Evolutionary conservation across 2,113 vertebrate genomes (phyloP).

Genomic region (Callochromis pleurospilus): DNA sequence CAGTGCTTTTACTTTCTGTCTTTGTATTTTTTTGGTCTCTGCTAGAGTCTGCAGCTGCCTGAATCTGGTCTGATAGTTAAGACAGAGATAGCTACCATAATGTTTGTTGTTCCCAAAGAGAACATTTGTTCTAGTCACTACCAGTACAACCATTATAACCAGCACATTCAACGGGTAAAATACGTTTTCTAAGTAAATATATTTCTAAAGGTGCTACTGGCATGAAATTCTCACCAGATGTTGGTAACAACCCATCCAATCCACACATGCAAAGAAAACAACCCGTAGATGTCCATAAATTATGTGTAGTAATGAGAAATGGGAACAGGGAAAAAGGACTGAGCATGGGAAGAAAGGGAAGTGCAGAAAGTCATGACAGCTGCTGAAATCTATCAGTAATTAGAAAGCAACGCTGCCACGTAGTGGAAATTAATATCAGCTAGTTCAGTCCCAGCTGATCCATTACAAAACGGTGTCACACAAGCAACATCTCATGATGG

Average conservation of each 20-base stretch:
- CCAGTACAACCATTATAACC: neutral
- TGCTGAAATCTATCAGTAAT: neutral
- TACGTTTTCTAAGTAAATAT: neutral
- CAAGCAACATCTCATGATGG: neutral
- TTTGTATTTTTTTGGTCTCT: neutral
- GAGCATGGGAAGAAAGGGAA: neutral
- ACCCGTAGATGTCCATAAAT: neutral
- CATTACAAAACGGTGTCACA: neutral
- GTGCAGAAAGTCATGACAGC: neutral
- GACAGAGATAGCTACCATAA: neutral
- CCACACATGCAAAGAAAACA: neutral
- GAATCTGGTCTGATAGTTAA: neutral
- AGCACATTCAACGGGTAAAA: neutral
- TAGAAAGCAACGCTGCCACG: neutral
- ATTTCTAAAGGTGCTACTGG: neutral
- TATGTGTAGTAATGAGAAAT: neutral
- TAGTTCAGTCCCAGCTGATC: neutral
- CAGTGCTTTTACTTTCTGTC: conserved; percentile 33
- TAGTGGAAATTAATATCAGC: neutral
- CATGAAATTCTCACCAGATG: neutral
- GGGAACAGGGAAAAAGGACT: neutral
- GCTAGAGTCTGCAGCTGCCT: neutral
- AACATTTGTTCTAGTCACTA: neutral
- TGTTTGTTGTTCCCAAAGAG: neutral
- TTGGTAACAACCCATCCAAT: neutral